phyloP scores from a whole-genome alignment of 2,888 invertebrate genomes.

The Notodonta dromedarius region DNA sequence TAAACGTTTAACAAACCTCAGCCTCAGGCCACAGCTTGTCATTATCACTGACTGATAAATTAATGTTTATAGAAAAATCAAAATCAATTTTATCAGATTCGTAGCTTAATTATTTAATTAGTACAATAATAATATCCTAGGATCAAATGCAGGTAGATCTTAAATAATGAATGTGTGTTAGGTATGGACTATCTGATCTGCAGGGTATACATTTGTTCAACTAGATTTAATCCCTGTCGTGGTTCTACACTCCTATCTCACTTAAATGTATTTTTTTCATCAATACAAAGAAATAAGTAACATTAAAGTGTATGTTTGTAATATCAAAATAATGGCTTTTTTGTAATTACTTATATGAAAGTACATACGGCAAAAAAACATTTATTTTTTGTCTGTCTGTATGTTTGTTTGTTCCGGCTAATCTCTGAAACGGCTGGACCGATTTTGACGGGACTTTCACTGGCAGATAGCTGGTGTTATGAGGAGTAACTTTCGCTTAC shows the following conservation, averaged over 20 bases:
- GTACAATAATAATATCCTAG: conserved; percentile 4
- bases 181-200: conserved; percentile 46
- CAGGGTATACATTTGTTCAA: conserved; percentile 46
- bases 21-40: background rate
- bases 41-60: conserved; percentile 4
- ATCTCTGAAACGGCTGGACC: no score
- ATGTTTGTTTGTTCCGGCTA: no score
- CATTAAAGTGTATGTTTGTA: no score
- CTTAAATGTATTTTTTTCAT: conserved; percentile 17
- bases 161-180: conserved; percentile 15
- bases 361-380: no score
- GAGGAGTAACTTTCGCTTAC: no score
- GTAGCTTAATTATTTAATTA: conserved; percentile 45
- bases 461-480: no score
- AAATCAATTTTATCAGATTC: conserved; percentile 12
- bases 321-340: no score
- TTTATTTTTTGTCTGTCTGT: no score
- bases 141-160: conserved; percentile 3
- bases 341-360: no score
- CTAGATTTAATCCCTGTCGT: conserved; percentile 31
- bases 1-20: background rate
- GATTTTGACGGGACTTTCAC: no score
- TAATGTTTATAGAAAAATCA: conserved; percentile 3
- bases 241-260: conserved; percentile 22
- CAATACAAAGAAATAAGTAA: no score